Evolutionary conservation across 2,113 vertebrate genomes (phyloP).

Genomic region (Menura novaehollandiae): DNA sequence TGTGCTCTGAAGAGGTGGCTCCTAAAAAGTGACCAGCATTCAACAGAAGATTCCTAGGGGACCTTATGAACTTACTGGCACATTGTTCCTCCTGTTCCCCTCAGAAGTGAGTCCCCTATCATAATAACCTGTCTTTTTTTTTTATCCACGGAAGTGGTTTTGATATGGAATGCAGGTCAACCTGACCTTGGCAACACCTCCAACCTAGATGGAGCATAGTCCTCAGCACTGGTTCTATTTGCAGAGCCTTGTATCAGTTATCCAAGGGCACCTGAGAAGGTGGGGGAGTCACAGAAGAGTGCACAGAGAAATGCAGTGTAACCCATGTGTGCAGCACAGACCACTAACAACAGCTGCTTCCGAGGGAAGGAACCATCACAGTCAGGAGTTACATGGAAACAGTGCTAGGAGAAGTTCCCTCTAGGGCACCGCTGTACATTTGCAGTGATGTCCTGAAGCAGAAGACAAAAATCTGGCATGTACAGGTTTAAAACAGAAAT

Average conservation of each 20-base stretch:
- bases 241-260: background rate
- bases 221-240: background rate
- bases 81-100: background rate
- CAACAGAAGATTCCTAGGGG: background rate
- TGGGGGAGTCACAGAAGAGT: background rate
- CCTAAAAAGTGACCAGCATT: background rate
- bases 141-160: background rate
- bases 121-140: background rate
- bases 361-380: background rate
- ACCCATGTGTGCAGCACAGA: background rate
- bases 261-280: background rate
- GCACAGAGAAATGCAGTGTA: background rate
- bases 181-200: background rate
- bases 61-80: background rate
- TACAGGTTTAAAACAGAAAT: background rate
- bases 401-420: background rate
- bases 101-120: background rate
- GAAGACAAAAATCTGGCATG: background rate
- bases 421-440: accelerated
- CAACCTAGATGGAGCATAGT: background rate
- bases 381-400: background rate
- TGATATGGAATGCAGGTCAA: background rate
- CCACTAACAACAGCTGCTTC: background rate
- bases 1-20: background rate
- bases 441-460: background rate